Evolutionary conservation across 2,888 invertebrate species (phyloP), one percentile per base, ranked within the genome.

Genomic region (Nephrotoma flavescens): DNA sequence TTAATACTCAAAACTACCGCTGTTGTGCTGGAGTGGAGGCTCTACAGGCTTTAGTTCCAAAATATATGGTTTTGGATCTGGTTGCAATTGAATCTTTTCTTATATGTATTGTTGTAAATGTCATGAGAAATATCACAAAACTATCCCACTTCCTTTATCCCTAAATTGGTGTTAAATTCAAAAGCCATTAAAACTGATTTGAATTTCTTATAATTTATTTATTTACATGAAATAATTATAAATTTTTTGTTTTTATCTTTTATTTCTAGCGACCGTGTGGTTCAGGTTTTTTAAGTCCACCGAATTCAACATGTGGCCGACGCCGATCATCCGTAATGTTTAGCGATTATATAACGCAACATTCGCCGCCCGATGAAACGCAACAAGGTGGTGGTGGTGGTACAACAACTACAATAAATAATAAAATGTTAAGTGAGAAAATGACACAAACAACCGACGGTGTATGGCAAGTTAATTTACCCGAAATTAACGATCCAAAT

Each of bases 321-420:
- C 93, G 97, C 19, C 93, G 96, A 86, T 96, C 97, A 71, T 96
- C 96, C 88, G 97, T 97, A 87, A 97, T 97, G 96, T 97, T 97
- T 92, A 96, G 96, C 90, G 96, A 97, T 90, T 95, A 96, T 47
- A 95, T 97, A 12, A 92, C 96, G 71, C 93, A 96, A 45, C 96
- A 96, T 90, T 94, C 94, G 41, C 92, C 92, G 57, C 91, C 92
- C 9, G 89, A 91, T 11, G 89, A 91, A 12, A 90, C 89, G 41
- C 90, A 90, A 52, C 88, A 89, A 86, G 71, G 52, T 52, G 52
- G 52, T 7, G 71, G 52, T 52, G 52, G 52, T 7, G 15, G 71
- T 6, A 71, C 71, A 5, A 71, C 71, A 71, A 88, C 87, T 86
- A 57, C 88, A 45, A 91, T 91, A 89, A 93, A 93, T 89, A 94